Conservation (phyloP, 2,888 invertebrate species). For the Tanypteryx hageni region DNA sequence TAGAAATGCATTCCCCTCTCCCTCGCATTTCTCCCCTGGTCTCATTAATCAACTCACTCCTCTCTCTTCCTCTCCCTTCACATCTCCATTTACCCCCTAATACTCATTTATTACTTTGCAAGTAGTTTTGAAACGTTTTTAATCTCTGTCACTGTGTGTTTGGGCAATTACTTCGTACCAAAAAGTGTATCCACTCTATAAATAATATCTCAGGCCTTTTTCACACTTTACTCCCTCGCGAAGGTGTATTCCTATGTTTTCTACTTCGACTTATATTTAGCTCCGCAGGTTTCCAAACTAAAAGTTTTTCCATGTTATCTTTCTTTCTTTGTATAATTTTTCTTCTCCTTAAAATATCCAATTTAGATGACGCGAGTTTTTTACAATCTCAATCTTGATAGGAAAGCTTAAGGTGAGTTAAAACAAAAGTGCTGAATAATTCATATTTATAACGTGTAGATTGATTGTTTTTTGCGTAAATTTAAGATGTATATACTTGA, state of each 20-base stretch:
- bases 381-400: too few species aligned
- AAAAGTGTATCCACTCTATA: background rate
- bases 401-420: too few species aligned
- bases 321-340: too few species aligned
- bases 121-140: constrained; percentile 27
- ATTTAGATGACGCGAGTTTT: too few species aligned
- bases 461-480: too few species aligned
- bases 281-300: too few species aligned
- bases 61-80: too few species aligned
- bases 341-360: too few species aligned
- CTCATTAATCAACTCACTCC: constrained; percentile 45
- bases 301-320: too few species aligned
- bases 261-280: background rate
- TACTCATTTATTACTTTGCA: constrained; percentile 18
- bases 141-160: constrained; percentile 36
- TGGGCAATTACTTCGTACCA: background rate
- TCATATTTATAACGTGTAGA: too few species aligned
- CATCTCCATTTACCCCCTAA: background rate
- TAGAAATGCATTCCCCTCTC: background rate
- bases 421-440: too few species aligned
- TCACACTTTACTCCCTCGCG: background rate
- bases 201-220: background rate
- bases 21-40: background rate
- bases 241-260: background rate
- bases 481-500: too few species aligned